Conservation (phyloP, 2,888 invertebrate species). For the Scaptomyza cyrtandrae region DNA sequence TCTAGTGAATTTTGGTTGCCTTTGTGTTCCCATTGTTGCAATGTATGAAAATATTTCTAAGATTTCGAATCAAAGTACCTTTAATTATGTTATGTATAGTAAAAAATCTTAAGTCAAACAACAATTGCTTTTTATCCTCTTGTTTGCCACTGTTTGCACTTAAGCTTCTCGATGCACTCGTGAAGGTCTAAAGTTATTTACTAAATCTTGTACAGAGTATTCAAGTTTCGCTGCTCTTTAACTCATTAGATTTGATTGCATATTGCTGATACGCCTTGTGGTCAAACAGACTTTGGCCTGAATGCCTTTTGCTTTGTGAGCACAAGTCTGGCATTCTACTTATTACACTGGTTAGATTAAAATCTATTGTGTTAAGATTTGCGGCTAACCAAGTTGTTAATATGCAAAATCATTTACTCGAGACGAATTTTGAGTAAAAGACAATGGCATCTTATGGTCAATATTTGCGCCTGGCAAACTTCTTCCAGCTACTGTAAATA, state of each 20-base stretch:
- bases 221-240: not conserved
- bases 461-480: slow-evolving; percentile 50
- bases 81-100: not conserved
- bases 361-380: slow-evolving; percentile 75
- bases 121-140: not conserved
- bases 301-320: slow-evolving; percentile 23
- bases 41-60: not conserved
- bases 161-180: not conserved
- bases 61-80: not conserved
- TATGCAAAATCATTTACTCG: slow-evolving; percentile 58
- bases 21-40: slow-evolving; percentile 8
- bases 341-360: no score
- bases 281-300: no score
- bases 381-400: slow-evolving; percentile 72
- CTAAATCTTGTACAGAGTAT: not conserved
- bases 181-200: not conserved
- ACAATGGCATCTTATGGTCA: slow-evolving; percentile 44
- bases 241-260: slow-evolving; percentile 16
- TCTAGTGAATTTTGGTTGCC: slow-evolving; percentile 24
- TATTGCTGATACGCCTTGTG: slow-evolving; percentile 46
- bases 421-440: slow-evolving; percentile 26
- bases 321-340: slow-evolving; percentile 44
- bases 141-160: not conserved
- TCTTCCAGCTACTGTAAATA: slow-evolving; percentile 33
- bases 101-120: not conserved